Base-by-base conservation (phyloP, 2,888 invertebrate genomes). In the Plagiodera versicolora region DNA sequence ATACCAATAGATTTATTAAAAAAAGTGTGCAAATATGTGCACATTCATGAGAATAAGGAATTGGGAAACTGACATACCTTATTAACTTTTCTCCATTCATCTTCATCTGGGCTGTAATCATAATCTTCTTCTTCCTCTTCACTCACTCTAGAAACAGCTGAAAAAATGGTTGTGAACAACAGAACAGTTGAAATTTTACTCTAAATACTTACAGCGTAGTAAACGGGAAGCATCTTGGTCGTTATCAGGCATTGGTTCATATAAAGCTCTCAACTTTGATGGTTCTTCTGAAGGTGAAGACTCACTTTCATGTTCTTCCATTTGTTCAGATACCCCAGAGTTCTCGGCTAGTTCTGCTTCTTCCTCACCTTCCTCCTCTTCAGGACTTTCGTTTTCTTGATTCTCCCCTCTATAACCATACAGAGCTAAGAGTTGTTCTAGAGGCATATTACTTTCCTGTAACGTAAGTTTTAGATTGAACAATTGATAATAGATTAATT, bases 361-460 rank as follows among this genome's bases (percentile, higher is more conserved):
- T 63, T 82, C 83, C 14, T 78, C 80, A 8, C 79, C 80, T 14
- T 80, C 81, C 24, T 79, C 81, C 48, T 81, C 82, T 35, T 77
- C 77, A 2, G 76, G 74, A 58, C 74, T 75, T 59, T 78, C 79
- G 63, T 74, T 76, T 66, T 78, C 80, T 56, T 81, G 78, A 66
- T 77, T 77, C 63, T 77, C 79, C 53, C 75, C 77, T 63, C 74
- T 73, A 67, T 79, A 91, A 67, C 92, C 91, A 81, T 98, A 98
- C 80, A 95, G 87, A 10, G 94, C 94, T 72, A 98, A 82, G 60
- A 98, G 82, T 77, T 95, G 93, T 76, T 95, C 95, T 70, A 98
- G 84, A 64, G 98, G 97, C 94, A 98, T 97, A 83, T 97, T 95
- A 79, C 95, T 91, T 82, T 96, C 96, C 85, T 89, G 68, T 72